A percentile compares a stretch with the other conserved stretches of the same genome.
Evolutionary conservation across 92 coral and sea anemone species (phyloP).

Genomic region (Phenganax stokvisi): DNA sequence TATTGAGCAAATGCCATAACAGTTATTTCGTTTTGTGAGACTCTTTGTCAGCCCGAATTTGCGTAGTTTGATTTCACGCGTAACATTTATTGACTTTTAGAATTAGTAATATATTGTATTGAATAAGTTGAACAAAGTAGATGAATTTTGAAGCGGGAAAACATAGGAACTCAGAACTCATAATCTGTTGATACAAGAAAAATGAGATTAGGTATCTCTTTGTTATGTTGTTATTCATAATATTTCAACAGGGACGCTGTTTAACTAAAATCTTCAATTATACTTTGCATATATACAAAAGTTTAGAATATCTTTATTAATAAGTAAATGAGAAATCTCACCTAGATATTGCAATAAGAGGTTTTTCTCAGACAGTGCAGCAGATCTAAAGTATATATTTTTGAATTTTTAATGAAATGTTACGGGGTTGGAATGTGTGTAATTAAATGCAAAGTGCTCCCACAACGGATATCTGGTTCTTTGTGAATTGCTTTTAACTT

Average conservation of each 20-base stretch:
- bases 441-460: not conserved
- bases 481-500: not conserved
- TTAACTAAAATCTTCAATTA: not conserved
- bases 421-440: not conserved
- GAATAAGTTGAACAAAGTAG: not conserved
- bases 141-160: not conserved
- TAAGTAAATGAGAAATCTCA: slow-evolving; percentile 20
- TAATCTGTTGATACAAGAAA: not conserved
- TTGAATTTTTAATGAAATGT: slow-evolving; percentile 6
- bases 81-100: not conserved
- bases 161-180: not conserved
- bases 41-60: not conserved
- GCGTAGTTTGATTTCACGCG: not conserved
- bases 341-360: not conserved
- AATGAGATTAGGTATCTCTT: not conserved
- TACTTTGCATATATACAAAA: not conserved
- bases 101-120: not conserved
- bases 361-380: too few relatives aligned
- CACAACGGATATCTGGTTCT: not conserved
- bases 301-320: not conserved
- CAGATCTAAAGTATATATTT: not conserved
- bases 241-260: slow-evolving; percentile 5
- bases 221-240: not conserved
- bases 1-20: not conserved
- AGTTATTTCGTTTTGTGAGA: not conserved